Evolutionary conservation across 2,797 vertebrate species (phyloP).

Genomic region (Smutsia temminckii): DNA sequence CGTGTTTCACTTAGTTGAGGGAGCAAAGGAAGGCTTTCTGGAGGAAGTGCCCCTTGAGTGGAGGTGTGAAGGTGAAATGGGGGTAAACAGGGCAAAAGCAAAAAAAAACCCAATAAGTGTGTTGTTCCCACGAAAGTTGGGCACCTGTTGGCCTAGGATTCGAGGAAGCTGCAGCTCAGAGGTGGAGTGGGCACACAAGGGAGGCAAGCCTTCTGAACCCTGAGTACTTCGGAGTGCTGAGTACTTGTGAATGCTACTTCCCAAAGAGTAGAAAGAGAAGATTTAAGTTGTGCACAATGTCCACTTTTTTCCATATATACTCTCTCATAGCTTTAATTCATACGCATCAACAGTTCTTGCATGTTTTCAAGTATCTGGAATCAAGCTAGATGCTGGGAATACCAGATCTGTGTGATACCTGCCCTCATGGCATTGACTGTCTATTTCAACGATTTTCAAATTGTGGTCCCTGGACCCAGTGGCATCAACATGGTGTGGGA

Average conservation of each 20-base stretch:
- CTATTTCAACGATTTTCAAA: background rate
- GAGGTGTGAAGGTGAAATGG: too few relatives aligned
- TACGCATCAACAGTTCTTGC: rapidly evolving
- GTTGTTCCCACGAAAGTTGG: rapidly evolving
- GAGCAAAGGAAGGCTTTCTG: background rate
- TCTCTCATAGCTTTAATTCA: rapidly evolving
- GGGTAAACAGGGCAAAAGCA: background rate
- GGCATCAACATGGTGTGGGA: rapidly evolving
- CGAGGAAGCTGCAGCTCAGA: rapidly evolving
- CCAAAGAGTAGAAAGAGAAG: too few relatives aligned
- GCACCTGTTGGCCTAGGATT: background rate
- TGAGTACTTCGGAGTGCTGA: too few relatives aligned
- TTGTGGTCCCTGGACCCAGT: background rate
- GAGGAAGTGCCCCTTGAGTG: background rate
- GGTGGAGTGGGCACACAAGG: rapidly evolving
- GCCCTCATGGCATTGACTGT: background rate
- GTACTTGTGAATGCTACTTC: background rate
- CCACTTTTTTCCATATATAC: rapidly evolving
- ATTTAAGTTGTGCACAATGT: rapidly evolving
- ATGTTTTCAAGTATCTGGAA: background rate
- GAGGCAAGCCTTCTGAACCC: background rate
- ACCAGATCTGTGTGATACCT: rapidly evolving
- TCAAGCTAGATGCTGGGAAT: too few relatives aligned
- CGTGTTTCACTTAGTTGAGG: background rate
- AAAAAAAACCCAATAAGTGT: rapidly evolving